Base-by-base conservation (phyloP, 1,140 invertebrate species). In the Drosophila ogumai region DNA sequence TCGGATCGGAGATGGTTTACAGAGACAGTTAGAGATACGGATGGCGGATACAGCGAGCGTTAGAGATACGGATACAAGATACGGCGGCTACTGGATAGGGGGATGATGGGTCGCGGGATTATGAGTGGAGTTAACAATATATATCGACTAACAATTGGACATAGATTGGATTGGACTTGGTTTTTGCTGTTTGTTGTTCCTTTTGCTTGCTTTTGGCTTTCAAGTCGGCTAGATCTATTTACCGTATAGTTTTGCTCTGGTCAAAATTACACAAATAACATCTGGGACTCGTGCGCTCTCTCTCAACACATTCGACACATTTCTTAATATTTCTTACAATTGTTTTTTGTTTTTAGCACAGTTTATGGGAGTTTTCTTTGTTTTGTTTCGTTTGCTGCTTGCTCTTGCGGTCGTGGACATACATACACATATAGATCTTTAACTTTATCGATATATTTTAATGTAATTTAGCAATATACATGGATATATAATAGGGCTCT, bases 201-300 rank as follows among this genome's bases (percentile, higher is more conserved):
- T 25, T 54, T 36, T 56, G 28, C 31, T 71, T 59, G 31, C 22
- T 58, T 60, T 58, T 60, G 41, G 34, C 43, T 72, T 78, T 58
- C 41, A 79, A 40, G 66, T 56, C 67, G 41, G 25, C 66, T 72
- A 72, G 68, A 72, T 58, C n/a, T 88, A 84, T 85, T 90, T 90
- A 34, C 58, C 67, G 79, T 79, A 85, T 85, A 85, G 75, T 90
- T 90, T 90, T 90, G 85, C 85, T 65, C 85, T 79, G 32, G 85
- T 90, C 85, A 90, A 90, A 90, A 90, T 76, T 81, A 90, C 78
- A 79, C 80, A 79, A 90, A 90, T 90, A 90, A 85, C 74, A 86
- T 77, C 85, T 81, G 57, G 67, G 64, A 80, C 79, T 50, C n/a
- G 28, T 15, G 17, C 19, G 15, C 6, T 50, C n/a, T 67, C n/a